Conservation (phyloP, 1,140 invertebrate species). For the Drosophila baimaii region DNA sequence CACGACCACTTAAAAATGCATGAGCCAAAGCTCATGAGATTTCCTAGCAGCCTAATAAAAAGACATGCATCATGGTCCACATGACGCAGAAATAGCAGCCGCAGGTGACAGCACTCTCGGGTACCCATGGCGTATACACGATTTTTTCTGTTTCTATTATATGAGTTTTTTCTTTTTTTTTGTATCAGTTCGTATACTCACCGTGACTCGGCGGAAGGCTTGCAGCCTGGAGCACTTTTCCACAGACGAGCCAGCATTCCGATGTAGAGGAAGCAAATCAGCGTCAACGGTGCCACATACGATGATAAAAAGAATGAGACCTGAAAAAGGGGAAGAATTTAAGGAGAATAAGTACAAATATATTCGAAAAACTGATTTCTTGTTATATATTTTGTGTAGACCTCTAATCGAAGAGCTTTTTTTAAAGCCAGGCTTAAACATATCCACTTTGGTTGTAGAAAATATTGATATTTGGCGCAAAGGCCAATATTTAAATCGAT, state of each 20-base stretch:
- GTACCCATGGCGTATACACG: constrained; percentile 17
- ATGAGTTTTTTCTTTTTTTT: not conserved
- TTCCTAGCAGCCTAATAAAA: constrained; percentile 56
- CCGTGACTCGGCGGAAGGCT: constrained; percentile 86
- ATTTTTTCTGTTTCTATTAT: constrained; percentile 10
- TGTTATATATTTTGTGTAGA: not conserved
- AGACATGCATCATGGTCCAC: constrained; percentile 61
- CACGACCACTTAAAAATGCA: constrained; percentile 67
- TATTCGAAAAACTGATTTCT: no score
- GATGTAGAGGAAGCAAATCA: constrained; percentile 95
- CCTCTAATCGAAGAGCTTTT: no score
- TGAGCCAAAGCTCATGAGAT: constrained; percentile 56
- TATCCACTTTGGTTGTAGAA: no score
- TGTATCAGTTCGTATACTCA: constrained; percentile 40
- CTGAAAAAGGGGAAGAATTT: constrained; percentile 84
- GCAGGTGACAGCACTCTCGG: constrained; percentile 18
- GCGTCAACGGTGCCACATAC: constrained; percentile 92
- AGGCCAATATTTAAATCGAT: no score
- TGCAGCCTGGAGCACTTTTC: constrained; percentile 91
- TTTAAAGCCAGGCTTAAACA: no score
- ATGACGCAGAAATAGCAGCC: constrained; percentile 25
- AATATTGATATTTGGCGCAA: no score
- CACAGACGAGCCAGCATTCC: constrained; percentile 95
- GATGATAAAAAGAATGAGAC: constrained; percentile 93
- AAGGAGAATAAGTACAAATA: not conserved